These are phyloP conservation scores for Cephus spinipes DNA, from an alignment of 2,888 invertebrate species.

Conservation along the genomic window DNA sequence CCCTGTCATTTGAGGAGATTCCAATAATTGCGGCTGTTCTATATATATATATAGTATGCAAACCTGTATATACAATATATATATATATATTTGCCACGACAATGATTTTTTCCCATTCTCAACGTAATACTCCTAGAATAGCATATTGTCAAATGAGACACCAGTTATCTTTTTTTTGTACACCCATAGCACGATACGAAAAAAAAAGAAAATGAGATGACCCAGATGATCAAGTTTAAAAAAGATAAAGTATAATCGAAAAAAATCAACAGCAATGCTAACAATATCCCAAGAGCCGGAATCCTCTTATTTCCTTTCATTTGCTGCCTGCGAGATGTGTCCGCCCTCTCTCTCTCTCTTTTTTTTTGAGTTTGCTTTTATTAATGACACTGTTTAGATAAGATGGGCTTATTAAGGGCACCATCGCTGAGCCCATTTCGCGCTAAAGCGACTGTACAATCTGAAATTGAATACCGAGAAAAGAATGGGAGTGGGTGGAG, in stretches of 20 bases:
- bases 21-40: background rate
- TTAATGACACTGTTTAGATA: constrained; percentile 21
- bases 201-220: background rate
- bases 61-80: no score
- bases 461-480: background rate
- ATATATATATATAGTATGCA: background rate
- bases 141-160: background rate
- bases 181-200: background rate
- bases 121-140: background rate
- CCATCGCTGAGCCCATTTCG: background rate
- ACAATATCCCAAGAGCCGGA: background rate
- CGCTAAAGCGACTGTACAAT: constrained; percentile 5
- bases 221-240: background rate
- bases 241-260: background rate
- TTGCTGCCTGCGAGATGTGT: constrained; percentile 2
- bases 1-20: background rate
- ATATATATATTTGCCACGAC: background rate
- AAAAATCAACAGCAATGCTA: background rate
- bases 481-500: background rate
- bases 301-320: constrained; percentile 13
- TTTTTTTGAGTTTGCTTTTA: constrained; percentile 11
- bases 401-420: constrained; percentile 12
- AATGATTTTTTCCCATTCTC: background rate
- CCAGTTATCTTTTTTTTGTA: background rate
- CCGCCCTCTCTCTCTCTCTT: background rate